Base-by-base conservation (phyloP, 2,888 invertebrate genomes). In the Coremacera marginata region DNA sequence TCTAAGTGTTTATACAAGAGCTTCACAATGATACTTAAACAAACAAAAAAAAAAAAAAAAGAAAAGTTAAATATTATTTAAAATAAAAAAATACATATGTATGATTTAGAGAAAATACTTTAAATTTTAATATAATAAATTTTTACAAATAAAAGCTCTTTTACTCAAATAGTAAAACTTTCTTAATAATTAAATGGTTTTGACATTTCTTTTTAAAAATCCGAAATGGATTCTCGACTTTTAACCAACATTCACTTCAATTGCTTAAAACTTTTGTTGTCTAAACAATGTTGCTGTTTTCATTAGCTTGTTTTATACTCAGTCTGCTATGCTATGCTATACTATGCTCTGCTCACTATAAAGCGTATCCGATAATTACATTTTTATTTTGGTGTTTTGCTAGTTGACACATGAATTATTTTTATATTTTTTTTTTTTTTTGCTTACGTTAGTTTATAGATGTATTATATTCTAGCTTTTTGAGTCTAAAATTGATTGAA, bases 251-350 rank as follows among this genome's bases (percentile, higher is more conserved):
- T 44, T 44, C 14, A 44, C 14, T 7, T 7, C 37, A 57, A 57
- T n/a, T n/a, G 57, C 7, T 57, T 22, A 25, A 60, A 60, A 25
- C 25, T 60, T 22, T 60, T 60, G n/a, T n/a, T n/a, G n/a, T n/a
- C n/a, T n/a, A n/a, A n/a, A 27, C 14, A 25, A 25, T 60, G 57
- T 25, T 60, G 8, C 22, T n/a, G 31, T 67, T 19, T 44, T 19
- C 37, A 22, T 67, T 34, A 27, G 34, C 31, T 67, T 67, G 27
- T n/a, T 19, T 19, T 67, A 49, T 34, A 4, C 67, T 51, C 67
- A 68, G 67, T 68, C 67, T 68, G 67, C 67, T 37, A 37, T 37
- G 37, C 31, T 31, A 8, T 37, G 37, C 44, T 44, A 44, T 44
- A 11, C 44, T 44, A 44, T 44, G 22, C 68, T 68, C 5, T 49